Evolutionary conservation across 2,888 invertebrate species (phyloP).

Genomic region (Diarsia brunnea): DNA sequence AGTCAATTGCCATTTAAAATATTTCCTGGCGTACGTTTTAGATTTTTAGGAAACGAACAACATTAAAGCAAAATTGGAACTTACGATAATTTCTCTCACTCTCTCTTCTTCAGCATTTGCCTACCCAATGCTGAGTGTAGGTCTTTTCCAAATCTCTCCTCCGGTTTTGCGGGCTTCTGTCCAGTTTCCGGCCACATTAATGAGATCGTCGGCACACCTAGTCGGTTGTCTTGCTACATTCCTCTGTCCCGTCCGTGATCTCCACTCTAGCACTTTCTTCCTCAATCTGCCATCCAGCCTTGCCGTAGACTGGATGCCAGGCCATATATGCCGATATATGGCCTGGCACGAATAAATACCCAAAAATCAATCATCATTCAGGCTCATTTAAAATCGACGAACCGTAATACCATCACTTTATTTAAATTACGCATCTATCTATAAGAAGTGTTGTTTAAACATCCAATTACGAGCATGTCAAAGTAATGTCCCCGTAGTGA

Average conservation of each 20-base stretch:
- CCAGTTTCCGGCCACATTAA: background rate
- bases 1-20: background rate
- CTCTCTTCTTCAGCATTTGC: background rate
- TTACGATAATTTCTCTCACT: background rate
- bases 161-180: too few species aligned
- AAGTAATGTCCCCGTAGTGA: constrained; percentile 75
- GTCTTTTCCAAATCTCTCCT: background rate
- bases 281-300: background rate
- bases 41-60: too few species aligned
- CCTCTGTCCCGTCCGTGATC: background rate
- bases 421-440: constrained; percentile 30
- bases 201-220: too few species aligned
- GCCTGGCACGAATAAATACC: background rate
- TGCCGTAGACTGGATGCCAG: too few species aligned
- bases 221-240: background rate
- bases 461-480: constrained; percentile 72
- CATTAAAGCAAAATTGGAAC: background rate
- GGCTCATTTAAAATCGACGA: constrained; percentile 30
- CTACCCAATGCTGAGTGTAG: background rate
- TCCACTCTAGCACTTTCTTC: background rate
- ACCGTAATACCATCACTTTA: constrained; percentile 22
- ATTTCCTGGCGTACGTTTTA: background rate
- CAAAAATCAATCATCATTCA: background rate
- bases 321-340: too few species aligned
- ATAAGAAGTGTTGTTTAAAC: constrained; percentile 70